Evolutionary conservation across 2,113 vertebrate genomes (phyloP).

Genomic region (Oreochromis spilurus): DNA sequence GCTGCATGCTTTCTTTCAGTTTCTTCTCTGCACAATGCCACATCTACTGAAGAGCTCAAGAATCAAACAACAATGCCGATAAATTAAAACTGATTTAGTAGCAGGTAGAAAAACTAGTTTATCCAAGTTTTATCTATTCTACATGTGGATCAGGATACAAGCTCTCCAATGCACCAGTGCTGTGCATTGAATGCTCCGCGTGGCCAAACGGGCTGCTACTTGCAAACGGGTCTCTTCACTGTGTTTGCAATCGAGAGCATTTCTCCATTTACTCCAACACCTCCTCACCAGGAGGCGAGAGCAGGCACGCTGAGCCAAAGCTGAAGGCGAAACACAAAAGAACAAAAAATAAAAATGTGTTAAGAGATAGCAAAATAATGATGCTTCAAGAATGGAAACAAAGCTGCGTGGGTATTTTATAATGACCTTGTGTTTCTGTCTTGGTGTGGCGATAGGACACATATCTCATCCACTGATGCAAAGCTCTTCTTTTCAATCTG

Average conservation of each 20-base stretch:
- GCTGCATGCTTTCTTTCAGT: conserved; percentile 53
- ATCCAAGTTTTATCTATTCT: background rate
- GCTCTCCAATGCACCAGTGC: conserved; percentile 75
- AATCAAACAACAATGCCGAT: conserved; percentile 1
- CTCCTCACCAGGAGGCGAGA: conserved; percentile 8
- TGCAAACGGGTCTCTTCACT: conserved; percentile 34
- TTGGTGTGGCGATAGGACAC: conserved; percentile 63
- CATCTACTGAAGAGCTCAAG: conserved; percentile 74
- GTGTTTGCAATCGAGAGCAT: conserved; percentile 50
- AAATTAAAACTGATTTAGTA: background rate
- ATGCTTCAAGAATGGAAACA: background rate
- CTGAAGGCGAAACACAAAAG: conserved; percentile 15
- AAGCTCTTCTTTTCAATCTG: conserved; percentile 48
- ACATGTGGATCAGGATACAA: conserved; percentile 78
- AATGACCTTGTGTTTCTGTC: conserved; percentile 66
- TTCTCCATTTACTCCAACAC: conserved; percentile 74
- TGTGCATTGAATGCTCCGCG: conserved; percentile 50
- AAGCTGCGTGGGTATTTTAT: background rate
- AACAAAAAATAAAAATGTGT: background rate
- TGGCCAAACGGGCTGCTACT: conserved; percentile 51
- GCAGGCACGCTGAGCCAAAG: conserved; percentile 6
- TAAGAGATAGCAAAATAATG: background rate
- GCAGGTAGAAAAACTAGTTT: background rate
- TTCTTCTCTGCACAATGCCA: conserved; percentile 63
- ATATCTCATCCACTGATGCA: conserved; percentile 73